Evolutionary conservation across 2,113 vertebrate species (phyloP).

Genomic region (Syngnathus typhle): DNA sequence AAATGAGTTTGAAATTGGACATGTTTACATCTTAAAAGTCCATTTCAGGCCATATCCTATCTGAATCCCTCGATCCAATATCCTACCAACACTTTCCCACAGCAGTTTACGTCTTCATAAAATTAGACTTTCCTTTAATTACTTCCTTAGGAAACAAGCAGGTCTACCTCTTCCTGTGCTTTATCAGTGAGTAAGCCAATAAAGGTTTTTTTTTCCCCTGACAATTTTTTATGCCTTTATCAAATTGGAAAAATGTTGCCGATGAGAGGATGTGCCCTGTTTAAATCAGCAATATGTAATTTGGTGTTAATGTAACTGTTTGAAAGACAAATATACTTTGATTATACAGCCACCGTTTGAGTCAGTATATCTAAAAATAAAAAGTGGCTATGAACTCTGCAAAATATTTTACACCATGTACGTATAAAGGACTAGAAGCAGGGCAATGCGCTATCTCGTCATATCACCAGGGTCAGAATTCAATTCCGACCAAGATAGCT

Average conservation of each 20-base stretch:
- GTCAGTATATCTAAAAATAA: neutral
- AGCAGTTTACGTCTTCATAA: conserved; percentile 1
- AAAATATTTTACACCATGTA: neutral
- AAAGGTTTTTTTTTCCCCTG: neutral
- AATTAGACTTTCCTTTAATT: neutral
- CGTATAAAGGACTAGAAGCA: neutral
- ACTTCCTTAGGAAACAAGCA: neutral
- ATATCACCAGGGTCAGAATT: neutral
- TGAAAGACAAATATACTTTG: neutral
- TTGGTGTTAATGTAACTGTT: neutral
- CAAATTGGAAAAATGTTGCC: neutral
- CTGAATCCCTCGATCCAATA: neutral
- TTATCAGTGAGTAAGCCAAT: neutral
- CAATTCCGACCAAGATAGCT: neutral
- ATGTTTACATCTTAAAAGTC: neutral
- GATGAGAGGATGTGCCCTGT: neutral
- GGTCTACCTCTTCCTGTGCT: neutral
- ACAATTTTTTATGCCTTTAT: neutral
- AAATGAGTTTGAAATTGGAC: neutral
- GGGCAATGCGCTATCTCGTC: neutral
- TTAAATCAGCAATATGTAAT: neutral
- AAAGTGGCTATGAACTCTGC: neutral
- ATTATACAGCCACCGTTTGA: neutral
- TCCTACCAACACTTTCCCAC: neutral
- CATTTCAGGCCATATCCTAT: neutral